Evolutionary conservation across 2,888 invertebrate genomes (phyloP).

Genomic region (Nebria salina): DNA sequence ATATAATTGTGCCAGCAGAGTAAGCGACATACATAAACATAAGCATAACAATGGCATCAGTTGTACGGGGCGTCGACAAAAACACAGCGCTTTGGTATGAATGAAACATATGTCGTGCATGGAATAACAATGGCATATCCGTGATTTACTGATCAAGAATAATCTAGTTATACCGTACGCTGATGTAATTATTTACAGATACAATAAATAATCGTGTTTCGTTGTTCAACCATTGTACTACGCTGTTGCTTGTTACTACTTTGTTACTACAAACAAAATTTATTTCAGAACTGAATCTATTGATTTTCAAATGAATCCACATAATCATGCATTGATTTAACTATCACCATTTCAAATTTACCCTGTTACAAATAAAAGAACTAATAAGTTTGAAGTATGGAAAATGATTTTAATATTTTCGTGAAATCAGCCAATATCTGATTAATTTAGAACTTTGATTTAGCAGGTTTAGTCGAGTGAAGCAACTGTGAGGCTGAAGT

Average conservation of each 20-base stretch:
- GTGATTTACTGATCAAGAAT: constrained; percentile 1
- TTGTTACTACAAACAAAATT: not conserved
- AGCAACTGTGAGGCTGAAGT: not conserved
- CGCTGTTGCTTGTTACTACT: not conserved
- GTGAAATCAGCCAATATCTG: too few species aligned
- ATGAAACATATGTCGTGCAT: not conserved
- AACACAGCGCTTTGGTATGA: not conserved
- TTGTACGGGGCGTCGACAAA: not conserved
- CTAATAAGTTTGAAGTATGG: too few species aligned
- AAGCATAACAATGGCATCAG: not conserved
- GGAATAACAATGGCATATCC: constrained; percentile 1
- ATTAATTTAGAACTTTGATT: too few species aligned
- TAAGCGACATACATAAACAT: not conserved
- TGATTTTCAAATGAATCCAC: not conserved
- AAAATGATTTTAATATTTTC: too few species aligned
- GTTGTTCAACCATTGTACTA: not conserved
- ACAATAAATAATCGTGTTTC: not conserved
- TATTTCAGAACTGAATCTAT: too few species aligned
- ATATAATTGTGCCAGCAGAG: not conserved
- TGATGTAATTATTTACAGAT: not conserved
- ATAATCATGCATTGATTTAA: too few species aligned
- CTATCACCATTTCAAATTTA: too few species aligned
- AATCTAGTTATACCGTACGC: constrained; percentile 1
- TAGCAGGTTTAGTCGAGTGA: not conserved
- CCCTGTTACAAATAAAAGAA: too few species aligned